A percentile compares a stretch with the other conserved stretches of the same genome.
Evolutionary conservation across 2,888 invertebrate genomes (phyloP).

Genomic region (Agrochola lota): DNA sequence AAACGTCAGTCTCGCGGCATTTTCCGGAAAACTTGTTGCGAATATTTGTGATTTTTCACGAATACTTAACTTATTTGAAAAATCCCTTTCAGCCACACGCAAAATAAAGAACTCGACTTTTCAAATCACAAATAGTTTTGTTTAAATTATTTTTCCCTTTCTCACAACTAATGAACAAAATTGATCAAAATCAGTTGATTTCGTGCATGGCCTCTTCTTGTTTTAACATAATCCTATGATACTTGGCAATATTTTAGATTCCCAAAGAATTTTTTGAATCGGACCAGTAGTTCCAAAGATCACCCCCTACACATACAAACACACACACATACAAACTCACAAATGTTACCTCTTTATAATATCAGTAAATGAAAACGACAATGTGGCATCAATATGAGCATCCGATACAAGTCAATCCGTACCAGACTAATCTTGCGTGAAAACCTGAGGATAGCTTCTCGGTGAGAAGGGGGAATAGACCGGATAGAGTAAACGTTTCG

Average conservation of each 20-base stretch:
- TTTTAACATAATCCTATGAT: too few species aligned
- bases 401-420: constrained; percentile 50
- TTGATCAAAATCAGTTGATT: too few species aligned
- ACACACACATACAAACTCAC: not conserved
- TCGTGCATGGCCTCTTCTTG: too few species aligned
- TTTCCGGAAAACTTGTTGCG: too few species aligned
- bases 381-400: constrained; percentile 27
- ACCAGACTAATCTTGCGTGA: constrained; percentile 77
- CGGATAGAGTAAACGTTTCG: constrained; percentile 73
- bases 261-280: not conserved
- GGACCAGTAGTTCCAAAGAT: not conserved
- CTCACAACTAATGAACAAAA: too few species aligned
- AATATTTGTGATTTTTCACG: too few species aligned
- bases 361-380: not conserved
- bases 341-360: not conserved
- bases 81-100: too few species aligned
- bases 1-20: too few species aligned
- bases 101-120: too few species aligned
- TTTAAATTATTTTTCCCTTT: too few species aligned
- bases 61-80: too few species aligned
- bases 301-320: not conserved
- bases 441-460: constrained; percentile 70
- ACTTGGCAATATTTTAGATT: not conserved
- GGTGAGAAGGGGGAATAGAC: constrained; percentile 65
- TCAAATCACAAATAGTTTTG: too few species aligned